Percentiles rank a stretch among this genome's conserved stretches.
These are phyloP conservation scores for Phyllotreta striolata DNA, from an alignment of 2,888 invertebrate species.

Conservation along the genomic window DNA sequence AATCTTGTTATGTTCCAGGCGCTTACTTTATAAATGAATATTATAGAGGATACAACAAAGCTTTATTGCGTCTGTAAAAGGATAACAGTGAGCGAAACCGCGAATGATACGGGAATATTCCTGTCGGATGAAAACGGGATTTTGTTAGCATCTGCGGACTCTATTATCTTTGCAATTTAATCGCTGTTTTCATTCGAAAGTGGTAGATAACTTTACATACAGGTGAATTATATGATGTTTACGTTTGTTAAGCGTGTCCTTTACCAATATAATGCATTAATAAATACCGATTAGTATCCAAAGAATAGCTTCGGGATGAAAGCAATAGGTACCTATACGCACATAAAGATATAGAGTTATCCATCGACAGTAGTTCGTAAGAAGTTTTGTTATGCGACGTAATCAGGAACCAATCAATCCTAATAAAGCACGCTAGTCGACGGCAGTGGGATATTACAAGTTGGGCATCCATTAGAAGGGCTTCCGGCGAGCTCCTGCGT, in stretches of 20 bases:
- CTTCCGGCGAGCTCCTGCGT: constrained; percentile 59
- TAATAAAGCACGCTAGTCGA: constrained; percentile 55
- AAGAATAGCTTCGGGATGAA: background rate
- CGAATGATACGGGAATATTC: constrained; percentile 5
- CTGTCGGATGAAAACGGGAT: constrained; percentile 6
- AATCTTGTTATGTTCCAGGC: constrained; percentile 37
- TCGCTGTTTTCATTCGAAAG: constrained; percentile 10
- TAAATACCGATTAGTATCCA: too few relatives aligned
- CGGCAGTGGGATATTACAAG: constrained; percentile 42
- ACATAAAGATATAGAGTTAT: constrained; percentile 3
- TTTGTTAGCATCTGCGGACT: background rate
- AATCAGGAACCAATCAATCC: constrained; percentile 58
- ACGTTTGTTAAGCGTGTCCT: too few relatives aligned
- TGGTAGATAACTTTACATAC: background rate
- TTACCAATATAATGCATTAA: too few relatives aligned
- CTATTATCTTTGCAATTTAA: constrained; percentile 15
- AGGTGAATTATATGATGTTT: too few relatives aligned
- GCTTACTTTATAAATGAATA: constrained; percentile 35
- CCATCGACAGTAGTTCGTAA: constrained; percentile 28
- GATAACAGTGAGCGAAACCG: constrained; percentile 10
- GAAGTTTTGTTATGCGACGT: constrained; percentile 26
- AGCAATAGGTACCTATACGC: constrained; percentile 9
- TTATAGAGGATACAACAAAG: constrained; percentile 25
- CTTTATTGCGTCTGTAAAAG: constrained; percentile 28
- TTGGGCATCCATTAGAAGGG: constrained; percentile 57